These are phyloP conservation scores for Naja naja DNA, from an alignment of 2,113 vertebrate genomes.

Conservation along the genomic window DNA sequence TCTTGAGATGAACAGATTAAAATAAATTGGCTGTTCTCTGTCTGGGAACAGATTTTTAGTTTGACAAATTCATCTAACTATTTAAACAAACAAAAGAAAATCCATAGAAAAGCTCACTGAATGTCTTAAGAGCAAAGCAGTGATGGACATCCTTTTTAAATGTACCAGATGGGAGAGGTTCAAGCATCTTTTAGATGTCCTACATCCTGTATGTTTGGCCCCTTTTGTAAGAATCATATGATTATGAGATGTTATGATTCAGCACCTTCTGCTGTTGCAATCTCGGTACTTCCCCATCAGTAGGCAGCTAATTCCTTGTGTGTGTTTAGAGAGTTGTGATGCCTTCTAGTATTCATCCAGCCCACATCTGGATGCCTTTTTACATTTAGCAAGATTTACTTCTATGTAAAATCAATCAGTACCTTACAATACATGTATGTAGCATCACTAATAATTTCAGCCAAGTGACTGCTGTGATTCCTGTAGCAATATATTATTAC, in stretches of 20 bases:
- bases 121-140: neutral
- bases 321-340: neutral
- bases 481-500: neutral
- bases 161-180: neutral
- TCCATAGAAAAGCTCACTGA: neutral
- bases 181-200: neutral
- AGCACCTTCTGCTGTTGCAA: neutral
- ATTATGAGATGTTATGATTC: neutral
- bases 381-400: neutral
- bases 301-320: neutral
- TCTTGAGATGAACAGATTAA: neutral
- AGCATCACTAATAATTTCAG: neutral
- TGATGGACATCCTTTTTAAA: neutral
- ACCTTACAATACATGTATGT: neutral
- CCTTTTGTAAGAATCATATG: neutral
- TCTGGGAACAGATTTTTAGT: neutral
- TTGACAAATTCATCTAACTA: neutral
- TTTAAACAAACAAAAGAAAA: neutral
- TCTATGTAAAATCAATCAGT: neutral
- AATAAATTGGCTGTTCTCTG: neutral
- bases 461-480: rapidly evolving
- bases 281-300: neutral
- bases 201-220: neutral
- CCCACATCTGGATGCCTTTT: neutral
- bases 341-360: neutral